Base-by-base conservation (phyloP, 2,797 vertebrate species). In the Knipowitschia caucasica region DNA sequence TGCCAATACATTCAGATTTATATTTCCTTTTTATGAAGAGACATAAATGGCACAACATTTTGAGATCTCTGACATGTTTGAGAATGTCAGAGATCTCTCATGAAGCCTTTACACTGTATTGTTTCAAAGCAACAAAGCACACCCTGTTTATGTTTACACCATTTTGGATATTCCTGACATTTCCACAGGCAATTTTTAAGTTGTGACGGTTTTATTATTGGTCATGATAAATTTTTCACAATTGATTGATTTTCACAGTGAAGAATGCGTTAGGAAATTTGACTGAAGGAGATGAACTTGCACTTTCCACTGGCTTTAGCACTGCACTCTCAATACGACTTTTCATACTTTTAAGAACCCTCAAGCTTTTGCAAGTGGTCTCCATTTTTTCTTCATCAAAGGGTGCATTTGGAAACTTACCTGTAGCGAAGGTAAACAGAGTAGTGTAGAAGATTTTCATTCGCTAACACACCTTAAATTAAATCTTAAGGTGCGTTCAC, bases 1-100 rank as follows among this genome's bases (percentile, higher is more conserved):
- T 69, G 81, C 82, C 78, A 83, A 80, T 45, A 75, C 59, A 42
- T 47, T 52, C 34, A 62, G 25, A 56, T 47, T 8, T 18, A 3
- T 61, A n/a, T 17, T 44, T 77, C 36, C 10, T 62, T 61, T 64
- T 40, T 15, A 44, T 42, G 43, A 50, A 39, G 51, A 62, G 21
- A 40, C 23, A 11, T 17, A 24, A 26, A 39, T 17, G 35, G 30
- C 30, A 14, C 10, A 33, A n/a, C n/a, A n/a, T n/a, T n/a, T n/a
- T n/a, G n/a, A n/a, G n/a, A n/a, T n/a, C n/a, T n/a, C n/a, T n/a
- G n/a, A n/a, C n/a, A n/a, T n/a, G n/a, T n/a, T n/a, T n/a, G n/a
- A n/a, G n/a, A n/a, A n/a, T n/a, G n/a, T n/a, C n/a, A n/a, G n/a
- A n/a, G n/a, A n/a, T n/a, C 36, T 18, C 36, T 4, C 11, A 39